Conservation (phyloP, 2,888 invertebrate genomes). For the Mythimna loreyi region DNA sequence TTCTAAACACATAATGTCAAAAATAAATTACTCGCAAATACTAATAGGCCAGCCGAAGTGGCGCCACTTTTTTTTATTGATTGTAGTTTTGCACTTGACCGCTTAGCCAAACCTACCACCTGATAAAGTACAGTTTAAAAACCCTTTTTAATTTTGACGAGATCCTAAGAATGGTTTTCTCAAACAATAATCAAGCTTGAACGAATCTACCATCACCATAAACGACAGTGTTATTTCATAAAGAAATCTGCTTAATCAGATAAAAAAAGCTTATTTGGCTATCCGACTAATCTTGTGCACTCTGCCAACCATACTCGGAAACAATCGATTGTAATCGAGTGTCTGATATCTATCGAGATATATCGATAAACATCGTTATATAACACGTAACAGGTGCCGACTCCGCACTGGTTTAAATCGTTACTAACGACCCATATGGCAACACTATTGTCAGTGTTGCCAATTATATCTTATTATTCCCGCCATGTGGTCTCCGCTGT, state of each 20-base stretch:
- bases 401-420: constrained; percentile 53
- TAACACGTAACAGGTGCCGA: constrained; percentile 70
- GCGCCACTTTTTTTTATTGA: no score
- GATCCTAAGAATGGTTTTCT: no score
- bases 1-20: no score
- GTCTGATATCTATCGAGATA: constrained; percentile 62
- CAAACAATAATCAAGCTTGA: no score
- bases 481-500: constrained; percentile 39
- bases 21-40: no score
- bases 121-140: no score
- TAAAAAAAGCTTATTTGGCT: constrained; percentile 15
- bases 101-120: no score
- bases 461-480: constrained; percentile 57
- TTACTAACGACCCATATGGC: constrained; percentile 54
- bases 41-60: no score
- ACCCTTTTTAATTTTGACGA: no score
- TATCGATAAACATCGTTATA: constrained; percentile 61
- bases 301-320: constrained; percentile 57
- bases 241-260: constrained; percentile 9
- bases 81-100: no score
- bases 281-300: constrained; percentile 6
- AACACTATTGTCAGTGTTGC: constrained; percentile 52
- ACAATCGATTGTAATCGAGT: constrained; percentile 69
- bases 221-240: not conserved
- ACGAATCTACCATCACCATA: not conserved